Base-by-base conservation (phyloP, 2,888 invertebrate genomes). In the Holacanthella duospinosa region DNA sequence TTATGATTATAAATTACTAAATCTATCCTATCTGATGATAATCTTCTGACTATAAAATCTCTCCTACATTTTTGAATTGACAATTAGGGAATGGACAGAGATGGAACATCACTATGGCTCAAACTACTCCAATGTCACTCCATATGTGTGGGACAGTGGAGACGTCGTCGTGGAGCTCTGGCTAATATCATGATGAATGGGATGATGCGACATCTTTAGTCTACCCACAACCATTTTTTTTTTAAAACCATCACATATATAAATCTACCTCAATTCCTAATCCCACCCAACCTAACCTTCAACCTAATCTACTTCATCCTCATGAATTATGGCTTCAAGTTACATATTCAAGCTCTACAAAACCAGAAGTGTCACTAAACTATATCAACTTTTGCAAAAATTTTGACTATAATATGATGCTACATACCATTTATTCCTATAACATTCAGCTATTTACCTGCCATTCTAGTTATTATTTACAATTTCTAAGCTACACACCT, bases 131-230 rank as follows among this genome's bases (percentile, higher is more conserved):
- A 93, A 77, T 89, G 87, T 75, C 92, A 93, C 77, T 89, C 92
- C 27, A 89, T 91, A 76, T 90, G 93, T 64, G 86, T 94, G 72
- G 94, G 94, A 64, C 85, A 89, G 6, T 95, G 95, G 95, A 83
- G 94, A 60, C 87, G 88, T 77, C 82, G 94, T 68, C 83, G 95
- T 43, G 93, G 92, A 75, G 95, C 93, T 4, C 81, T 95, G 74
- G 93, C 94, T n/a, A 94, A 95, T 76, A 94, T 95, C 72, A 94
- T 95, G 93, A 93, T 94, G 75, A 92, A 90, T 77, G 89, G 90
- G 44, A 77, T 77, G 76, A 67, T 70, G 36, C 66, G 70, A 60
- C 66, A 71, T 62, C 48, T 36, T 16, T 36, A 36, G 36, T 9
- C 36, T 36, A 16, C 16, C 16, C 36, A 36, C 36, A 16, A 36